A percentile compares a stretch with the other conserved stretches of the same genome.
phyloP scores from a whole-genome alignment of 1,140 invertebrate species.

The Dryas iulia region DNA sequence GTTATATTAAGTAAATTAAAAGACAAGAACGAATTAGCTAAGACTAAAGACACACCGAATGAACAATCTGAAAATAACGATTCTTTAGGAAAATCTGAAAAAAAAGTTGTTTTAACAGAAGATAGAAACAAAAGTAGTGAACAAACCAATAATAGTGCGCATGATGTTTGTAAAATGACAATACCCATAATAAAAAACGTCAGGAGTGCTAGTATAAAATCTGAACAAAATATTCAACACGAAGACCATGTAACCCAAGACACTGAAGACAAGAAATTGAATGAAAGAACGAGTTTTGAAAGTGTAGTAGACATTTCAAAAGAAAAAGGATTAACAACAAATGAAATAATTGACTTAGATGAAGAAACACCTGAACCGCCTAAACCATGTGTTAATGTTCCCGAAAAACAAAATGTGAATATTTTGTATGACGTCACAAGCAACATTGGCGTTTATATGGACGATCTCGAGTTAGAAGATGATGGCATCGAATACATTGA shows the following conservation, averaged over 20 bases:
- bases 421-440: slow-evolving; percentile 13
- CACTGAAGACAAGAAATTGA: neutral
- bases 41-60: neutral
- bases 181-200: neutral
- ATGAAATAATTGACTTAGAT: neutral
- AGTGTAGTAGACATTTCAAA: neutral
- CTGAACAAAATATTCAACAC: neutral
- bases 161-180: neutral
- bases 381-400: neutral
- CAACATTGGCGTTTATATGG: slow-evolving; percentile 18
- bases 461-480: slow-evolving; percentile 57
- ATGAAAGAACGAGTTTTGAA: neutral
- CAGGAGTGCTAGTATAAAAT: neutral
- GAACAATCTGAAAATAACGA: neutral
- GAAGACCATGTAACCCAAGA: neutral
- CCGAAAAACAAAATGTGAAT: slow-evolving; percentile 3
- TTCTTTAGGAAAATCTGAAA: neutral
- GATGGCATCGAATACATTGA: slow-evolving; percentile 48
- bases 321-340: neutral
- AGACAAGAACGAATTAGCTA: neutral
- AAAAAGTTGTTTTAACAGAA: neutral
- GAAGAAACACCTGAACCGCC: neutral
- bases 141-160: neutral
- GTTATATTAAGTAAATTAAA: neutral
- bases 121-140: neutral